Evolutionary conservation across 2,888 invertebrate genomes (phyloP).

Genomic region (Leistus spinibarbis): DNA sequence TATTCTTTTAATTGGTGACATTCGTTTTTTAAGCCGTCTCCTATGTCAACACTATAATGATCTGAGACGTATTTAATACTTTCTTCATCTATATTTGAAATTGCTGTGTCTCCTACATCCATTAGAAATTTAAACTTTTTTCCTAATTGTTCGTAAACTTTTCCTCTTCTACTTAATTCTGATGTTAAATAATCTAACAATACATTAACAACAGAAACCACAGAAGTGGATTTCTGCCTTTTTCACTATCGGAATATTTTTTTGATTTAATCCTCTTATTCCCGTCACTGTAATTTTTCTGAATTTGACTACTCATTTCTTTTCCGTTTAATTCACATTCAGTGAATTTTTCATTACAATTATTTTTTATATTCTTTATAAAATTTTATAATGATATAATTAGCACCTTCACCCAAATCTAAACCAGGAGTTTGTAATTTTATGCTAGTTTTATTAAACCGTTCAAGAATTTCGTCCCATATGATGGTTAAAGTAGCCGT

Average conservation of each 20-base stretch:
- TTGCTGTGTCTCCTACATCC: neutral
- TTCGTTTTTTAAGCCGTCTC: neutral
- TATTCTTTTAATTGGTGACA: neutral
- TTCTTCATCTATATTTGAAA: neutral
- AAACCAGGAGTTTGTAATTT: neutral
- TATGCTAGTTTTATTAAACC: slow-evolving; percentile 1
- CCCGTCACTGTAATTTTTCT: neutral
- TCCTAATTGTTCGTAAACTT: too few species aligned
- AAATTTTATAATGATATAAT: neutral
- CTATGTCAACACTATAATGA: neutral
- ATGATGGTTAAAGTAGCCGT: neutral
- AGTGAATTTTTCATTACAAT: neutral
- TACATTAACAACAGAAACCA: too few species aligned
- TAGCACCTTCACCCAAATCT: neutral
- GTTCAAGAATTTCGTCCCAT: slow-evolving; percentile 14
- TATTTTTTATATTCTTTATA: neutral
- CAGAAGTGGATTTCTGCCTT: neutral
- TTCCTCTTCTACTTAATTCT: neutral
- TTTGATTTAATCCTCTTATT: neutral
- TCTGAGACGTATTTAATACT: neutral
- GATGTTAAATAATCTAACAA: too few species aligned
- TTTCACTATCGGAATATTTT: neutral
- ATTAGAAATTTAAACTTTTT: too few species aligned
- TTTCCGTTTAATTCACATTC: neutral
- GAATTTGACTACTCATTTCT: neutral